Evolutionary conservation across 2,113 vertebrate species (phyloP).

Genomic region (Guaruba guarouba): DNA sequence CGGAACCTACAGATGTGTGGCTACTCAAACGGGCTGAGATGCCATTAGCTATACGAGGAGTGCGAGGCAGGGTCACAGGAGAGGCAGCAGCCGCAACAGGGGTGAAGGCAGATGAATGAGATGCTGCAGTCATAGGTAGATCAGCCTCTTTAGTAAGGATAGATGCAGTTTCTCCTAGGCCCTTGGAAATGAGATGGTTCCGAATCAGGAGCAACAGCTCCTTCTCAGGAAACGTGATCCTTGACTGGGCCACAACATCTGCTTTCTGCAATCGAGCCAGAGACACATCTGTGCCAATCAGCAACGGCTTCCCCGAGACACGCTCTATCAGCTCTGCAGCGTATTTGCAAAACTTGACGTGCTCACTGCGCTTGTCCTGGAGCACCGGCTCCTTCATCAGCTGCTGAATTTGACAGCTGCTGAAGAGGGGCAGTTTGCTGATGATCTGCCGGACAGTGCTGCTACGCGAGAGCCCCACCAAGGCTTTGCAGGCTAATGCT

Average conservation of each 20-base stretch:
- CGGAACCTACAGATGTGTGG: constrained; percentile 77
- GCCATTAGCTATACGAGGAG: constrained; percentile 90
- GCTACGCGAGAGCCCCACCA: constrained; percentile 93
- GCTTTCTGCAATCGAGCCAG: constrained; percentile 94
- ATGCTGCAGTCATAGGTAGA: constrained; percentile 89
- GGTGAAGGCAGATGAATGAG: constrained; percentile 84
- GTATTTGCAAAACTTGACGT: constrained; percentile 96
- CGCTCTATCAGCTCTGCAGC: constrained; percentile 94
- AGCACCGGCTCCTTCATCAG: constrained; percentile 98
- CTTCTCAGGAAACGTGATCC: constrained; percentile 95
- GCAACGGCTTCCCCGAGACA: constrained; percentile 91
- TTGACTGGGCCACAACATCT: constrained; percentile 95
- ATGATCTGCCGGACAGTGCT: constrained; percentile 94
- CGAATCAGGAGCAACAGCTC: constrained; percentile 93
- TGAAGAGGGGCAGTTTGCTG: constrained; percentile 96
- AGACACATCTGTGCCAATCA: constrained; percentile 94
- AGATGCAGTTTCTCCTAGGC: constrained; percentile 88
- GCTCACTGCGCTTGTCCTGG: constrained; percentile 97
- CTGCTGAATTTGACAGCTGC: constrained; percentile 98
- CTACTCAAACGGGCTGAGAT: constrained; percentile 82
- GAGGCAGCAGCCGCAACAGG: constrained; percentile 81
- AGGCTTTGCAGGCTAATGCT: constrained; percentile 90
- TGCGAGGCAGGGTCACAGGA: constrained; percentile 85
- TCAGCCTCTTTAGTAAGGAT: constrained; percentile 93
- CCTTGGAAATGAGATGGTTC: constrained; percentile 96